Percentiles rank a stretch among this genome's conserved stretches.
These are phyloP conservation scores for Eilema caniola DNA, from an alignment of 2,888 invertebrate species.

Conservation along the genomic window DNA sequence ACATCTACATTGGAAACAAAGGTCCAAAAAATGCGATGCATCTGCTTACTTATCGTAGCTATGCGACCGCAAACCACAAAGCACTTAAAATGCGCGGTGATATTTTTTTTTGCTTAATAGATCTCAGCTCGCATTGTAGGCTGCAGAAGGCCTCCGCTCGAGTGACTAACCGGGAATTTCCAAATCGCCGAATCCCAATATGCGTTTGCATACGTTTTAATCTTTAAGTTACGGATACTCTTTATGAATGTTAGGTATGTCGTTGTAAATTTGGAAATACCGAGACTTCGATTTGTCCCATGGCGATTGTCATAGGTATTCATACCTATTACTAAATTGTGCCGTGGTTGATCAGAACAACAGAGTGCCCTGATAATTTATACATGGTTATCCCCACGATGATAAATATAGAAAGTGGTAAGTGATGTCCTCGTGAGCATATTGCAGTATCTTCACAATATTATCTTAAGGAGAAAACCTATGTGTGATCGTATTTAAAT, in stretches of 20 bases:
- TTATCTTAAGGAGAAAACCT: no score
- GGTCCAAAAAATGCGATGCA: not conserved
- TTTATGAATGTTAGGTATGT: slow-evolving; percentile 9
- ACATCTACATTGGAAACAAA: not conserved
- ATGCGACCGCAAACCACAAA: not conserved
- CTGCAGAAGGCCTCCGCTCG: slow-evolving; percentile 18
- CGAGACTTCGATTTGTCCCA: not conserved
- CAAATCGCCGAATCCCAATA: slow-evolving; percentile 27
- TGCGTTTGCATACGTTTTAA: slow-evolving; percentile 15
- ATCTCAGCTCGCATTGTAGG: slow-evolving; percentile 7
- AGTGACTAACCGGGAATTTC: slow-evolving; percentile 43
- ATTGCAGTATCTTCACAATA: no score
- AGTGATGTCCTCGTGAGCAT: no score
- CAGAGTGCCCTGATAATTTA: no score
- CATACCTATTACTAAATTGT: no score
- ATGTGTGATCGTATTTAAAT: no score
- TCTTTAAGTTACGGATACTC: slow-evolving; percentile 12
- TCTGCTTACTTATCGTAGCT: not conserved
- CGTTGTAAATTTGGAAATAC: not conserved
- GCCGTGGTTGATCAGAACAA: no score
- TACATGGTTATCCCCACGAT: no score
- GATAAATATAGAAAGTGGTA: no score
- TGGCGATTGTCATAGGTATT: no score
- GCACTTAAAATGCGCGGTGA: slow-evolving; percentile 11
- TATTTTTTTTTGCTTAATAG: slow-evolving; percentile 11